Base-by-base conservation (phyloP, 2,888 invertebrate species). In the Siphonodentalium dalli region DNA sequence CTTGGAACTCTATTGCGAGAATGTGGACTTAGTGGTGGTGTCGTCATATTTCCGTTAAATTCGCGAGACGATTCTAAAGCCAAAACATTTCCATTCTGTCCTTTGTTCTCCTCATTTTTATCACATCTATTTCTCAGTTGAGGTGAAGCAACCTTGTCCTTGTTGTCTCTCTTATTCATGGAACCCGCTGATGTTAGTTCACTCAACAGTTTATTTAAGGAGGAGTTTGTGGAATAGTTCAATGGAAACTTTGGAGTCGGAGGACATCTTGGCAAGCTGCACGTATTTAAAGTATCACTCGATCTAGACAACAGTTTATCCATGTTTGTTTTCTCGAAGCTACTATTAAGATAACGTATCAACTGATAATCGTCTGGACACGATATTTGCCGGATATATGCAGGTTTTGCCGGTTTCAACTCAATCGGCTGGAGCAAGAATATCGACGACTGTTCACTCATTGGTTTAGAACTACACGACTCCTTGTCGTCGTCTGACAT, bases 241-340 rank as follows among this genome's bases (percentile, higher is more conserved):
- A 74, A 61, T 6, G 75, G 75, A 40, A 75, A 75, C 47, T 71
- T 73, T 15, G 74, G 73, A 6, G 74, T 75, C 8, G 68, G 69
- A 9, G 71, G 69, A 26, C 72, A 71, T 31, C 63, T 66, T 18
- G 72, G 69, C 40, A 69, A 65, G 53, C 72, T 72, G 46, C 58
- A 63, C 26, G 56, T 57, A 40, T 54, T 44, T 34, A 75, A 66
- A 6, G 72, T 71, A 44, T 74, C 75, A 58, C 72, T 72, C 23
- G 75, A 75, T 18, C 71, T 56, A 3, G 74, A 74, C 23, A 65
- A 60, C 33, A 66, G 66, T 23, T 69, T 52, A 37, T 69, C 65
- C 29, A 69, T 54, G 34, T 63, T 62, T 21, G 66, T 59, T 20
- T 60, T 54, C 41, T 56, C 57, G 41, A 65, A 66, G 35, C 65